Evolutionary conservation across 2,888 invertebrate species (phyloP), one percentile per base, ranked within the genome.

Genomic region (Amaurobius ferox): DNA sequence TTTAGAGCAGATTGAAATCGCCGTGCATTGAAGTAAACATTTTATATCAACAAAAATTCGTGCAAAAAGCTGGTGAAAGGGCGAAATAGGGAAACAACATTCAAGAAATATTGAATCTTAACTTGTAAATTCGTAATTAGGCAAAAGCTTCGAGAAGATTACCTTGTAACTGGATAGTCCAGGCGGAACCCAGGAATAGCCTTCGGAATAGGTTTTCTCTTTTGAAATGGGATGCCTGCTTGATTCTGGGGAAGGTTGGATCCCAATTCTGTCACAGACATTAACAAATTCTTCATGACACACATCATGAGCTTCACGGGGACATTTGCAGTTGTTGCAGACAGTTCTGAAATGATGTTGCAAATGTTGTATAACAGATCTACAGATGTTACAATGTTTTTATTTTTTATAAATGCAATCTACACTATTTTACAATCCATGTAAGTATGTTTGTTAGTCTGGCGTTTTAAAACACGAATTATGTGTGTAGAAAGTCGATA

Each of bases 301-400:
- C 92, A 98, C 94, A 90, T 97, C 97, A 92, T 98, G 98, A 81
- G 94, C 94, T 90, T 98, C 96, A 71, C 97, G 94, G 35, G 96
- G 94, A 92, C 98, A 98, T 91, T 97, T 97, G 92, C 98, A 98
- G 88, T 95, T 95, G 91, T 95, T 95, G 92, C 98, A 98, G 76
- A 96, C 96, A 92, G 97, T 97, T 92, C 98, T 98, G 94, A 32
- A 55, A 44, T 13, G n/a, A 13, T 44, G 76, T 74, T 13, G 11
- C 44, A 61, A 79, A 28, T 26, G 19, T 19, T 61, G 11, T 11
- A 16, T n/a, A n/a, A n/a, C n/a, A n/a, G n/a, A n/a, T n/a, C n/a
- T n/a, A n/a, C n/a, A n/a, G n/a, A n/a, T n/a, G n/a, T n/a, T n/a
- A n/a, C n/a, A n/a, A 40, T 40, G 16, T 40, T 0, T 40, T 40